Percentiles rank a stretch among this genome's conserved stretches.
Conservation (phyloP, 2,888 invertebrate species). For the Dicranocentrus wangi region DNA sequence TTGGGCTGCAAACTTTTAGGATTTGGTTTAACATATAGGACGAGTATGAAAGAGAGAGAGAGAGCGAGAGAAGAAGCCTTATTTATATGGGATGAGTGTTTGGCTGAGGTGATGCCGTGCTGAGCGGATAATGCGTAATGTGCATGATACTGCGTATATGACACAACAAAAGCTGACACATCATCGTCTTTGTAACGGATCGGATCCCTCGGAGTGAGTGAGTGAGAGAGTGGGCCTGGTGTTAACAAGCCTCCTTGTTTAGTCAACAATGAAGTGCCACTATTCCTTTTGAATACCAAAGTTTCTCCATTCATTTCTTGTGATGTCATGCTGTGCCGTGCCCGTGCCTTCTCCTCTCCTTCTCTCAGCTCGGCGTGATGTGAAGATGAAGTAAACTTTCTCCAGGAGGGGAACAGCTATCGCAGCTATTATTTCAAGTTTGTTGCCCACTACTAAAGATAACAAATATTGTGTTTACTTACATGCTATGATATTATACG, state of each 20-base stretch:
- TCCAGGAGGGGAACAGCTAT: constrained; percentile 38
- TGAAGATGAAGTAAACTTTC: constrained; percentile 42
- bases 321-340: constrained; percentile 39
- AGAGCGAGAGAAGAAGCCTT: constrained; percentile 9
- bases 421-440: constrained; percentile 42
- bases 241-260: constrained; percentile 64
- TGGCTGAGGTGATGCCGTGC: constrained; percentile 38
- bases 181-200: constrained; percentile 36
- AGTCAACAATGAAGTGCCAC: constrained; percentile 63
- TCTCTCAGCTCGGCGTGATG: no score
- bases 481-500: no score
- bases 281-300: constrained; percentile 52
- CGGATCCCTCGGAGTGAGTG: constrained; percentile 16
- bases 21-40: constrained; percentile 40
- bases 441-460: constrained; percentile 15
- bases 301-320: constrained; percentile 44
- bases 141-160: no score
- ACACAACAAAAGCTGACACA: constrained; percentile 57
- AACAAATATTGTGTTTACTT: no score
- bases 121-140: constrained; percentile 47
- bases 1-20: constrained; percentile 44
- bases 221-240: constrained; percentile 32
- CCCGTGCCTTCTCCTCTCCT: constrained; percentile 38
- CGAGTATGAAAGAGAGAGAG: neutral
- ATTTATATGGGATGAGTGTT: constrained; percentile 5